Evolutionary conservation across 2,888 invertebrate genomes (phyloP).

Genomic region (Acanthosepion esculentum): DNA sequence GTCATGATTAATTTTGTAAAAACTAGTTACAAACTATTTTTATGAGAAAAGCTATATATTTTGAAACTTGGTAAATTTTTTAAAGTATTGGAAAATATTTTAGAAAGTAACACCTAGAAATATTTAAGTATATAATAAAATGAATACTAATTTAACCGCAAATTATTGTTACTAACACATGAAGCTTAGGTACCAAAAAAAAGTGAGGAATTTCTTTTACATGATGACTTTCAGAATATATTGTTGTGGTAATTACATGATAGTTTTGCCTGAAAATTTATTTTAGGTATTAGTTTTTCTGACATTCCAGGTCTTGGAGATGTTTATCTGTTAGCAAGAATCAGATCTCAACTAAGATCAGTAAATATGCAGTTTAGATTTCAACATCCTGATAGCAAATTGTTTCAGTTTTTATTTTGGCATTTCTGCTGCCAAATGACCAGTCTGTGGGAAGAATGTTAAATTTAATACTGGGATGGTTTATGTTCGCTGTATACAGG

Average conservation of each 20-base stretch:
- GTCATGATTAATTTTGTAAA: too few relatives aligned
- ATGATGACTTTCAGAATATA: not conserved
- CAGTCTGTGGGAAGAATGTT: not conserved
- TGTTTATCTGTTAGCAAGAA: not conserved
- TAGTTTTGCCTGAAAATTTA: not conserved
- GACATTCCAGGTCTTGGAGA: not conserved
- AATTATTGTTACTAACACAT: not conserved
- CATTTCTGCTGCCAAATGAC: not conserved
- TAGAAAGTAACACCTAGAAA: too few relatives aligned
- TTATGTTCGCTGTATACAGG: not conserved
- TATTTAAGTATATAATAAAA: too few relatives aligned
- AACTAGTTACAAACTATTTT: too few relatives aligned
- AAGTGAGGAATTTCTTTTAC: not conserved
- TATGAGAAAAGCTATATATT: too few relatives aligned
- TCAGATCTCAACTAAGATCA: not conserved
- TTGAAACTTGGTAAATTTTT: too few relatives aligned
- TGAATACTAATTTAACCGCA: too few relatives aligned
- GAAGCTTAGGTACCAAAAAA: not conserved
- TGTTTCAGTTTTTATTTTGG: not conserved
- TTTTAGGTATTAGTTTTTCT: not conserved
- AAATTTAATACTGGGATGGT: not conserved
- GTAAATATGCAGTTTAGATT: too few relatives aligned
- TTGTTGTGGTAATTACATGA: not conserved
- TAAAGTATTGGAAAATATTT: too few relatives aligned
- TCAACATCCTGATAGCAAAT: not conserved